Base-by-base conservation (phyloP, 2,888 invertebrate genomes). In the Ceriagrion tenellum region DNA sequence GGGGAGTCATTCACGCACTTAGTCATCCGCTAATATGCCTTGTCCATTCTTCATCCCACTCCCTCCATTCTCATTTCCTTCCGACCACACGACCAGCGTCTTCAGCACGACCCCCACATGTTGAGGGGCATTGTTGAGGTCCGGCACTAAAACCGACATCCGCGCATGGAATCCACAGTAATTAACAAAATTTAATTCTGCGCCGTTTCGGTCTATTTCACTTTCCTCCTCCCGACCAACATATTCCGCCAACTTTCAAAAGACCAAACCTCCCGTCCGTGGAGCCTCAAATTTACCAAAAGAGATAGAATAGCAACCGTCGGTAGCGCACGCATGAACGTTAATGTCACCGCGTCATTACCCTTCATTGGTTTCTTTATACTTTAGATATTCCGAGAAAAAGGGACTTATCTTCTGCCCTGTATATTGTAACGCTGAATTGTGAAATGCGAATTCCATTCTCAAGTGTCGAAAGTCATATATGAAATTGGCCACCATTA, bases 161-260 rank as follows among this genome's bases (percentile, higher is more conserved):
- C 90, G 56, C 55, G 55, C n/a, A 55, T 90, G 56, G 56, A 90
- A 90, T 90, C n/a, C 69, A 30, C 23, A 63, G 63, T 63, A 91
- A 91, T 91, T 91, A 91, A 63, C 63, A 12, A 91, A 91, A 91
- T 91, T 91, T 40, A 91, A 91, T 35, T 59, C 63, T 63, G 23
- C 59, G 23, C 63, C 63, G 91, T 2, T 47, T 47, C 47, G 47
- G 47, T 47, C 8, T 47, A 47, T 47, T 47, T 47, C n/a, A n/a
- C 8, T 47, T 47, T 47, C 47, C 47, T 47, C 47, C 47, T 47
- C 47, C 47, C 47, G 47, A 47, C 47, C 47, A n/a, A n/a, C 47
- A 47, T 47, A 47, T 47, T 8, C 47, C 47, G 8, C 47, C 47
- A 47, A 2, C 2, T 8, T 47, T 47, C 8, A 2, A 47, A 2